phyloP scores from a whole-genome alignment of 2,888 invertebrate species.

The Troglohyphantes excavatus region DNA sequence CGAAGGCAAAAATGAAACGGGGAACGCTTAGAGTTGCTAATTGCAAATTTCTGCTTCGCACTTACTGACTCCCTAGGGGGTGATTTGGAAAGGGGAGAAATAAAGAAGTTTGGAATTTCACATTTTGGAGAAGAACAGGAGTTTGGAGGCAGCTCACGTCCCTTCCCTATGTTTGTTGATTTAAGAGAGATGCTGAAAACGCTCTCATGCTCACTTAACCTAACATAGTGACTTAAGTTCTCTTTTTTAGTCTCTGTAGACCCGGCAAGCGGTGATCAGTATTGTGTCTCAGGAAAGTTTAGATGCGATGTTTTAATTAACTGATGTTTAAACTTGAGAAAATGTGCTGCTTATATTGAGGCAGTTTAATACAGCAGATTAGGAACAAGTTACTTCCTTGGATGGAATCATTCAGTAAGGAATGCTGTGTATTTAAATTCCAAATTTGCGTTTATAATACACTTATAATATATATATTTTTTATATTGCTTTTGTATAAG shows the following conservation, averaged over 20 bases:
- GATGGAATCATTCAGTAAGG: background rate
- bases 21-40: constrained; percentile 77
- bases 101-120: constrained; percentile 73
- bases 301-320: constrained; percentile 74
- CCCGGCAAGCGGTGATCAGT: constrained; percentile 25
- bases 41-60: constrained; percentile 78
- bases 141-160: constrained; percentile 66
- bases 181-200: too few species aligned
- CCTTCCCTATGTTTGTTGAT: constrained; percentile 65
- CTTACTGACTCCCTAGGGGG: constrained; percentile 72
- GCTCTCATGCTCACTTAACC: constrained; percentile 68
- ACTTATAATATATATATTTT: too few species aligned
- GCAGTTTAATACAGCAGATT: constrained; percentile 53
- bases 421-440: too few species aligned
- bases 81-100: constrained; percentile 74
- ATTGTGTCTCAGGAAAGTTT: constrained; percentile 68
- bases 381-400: constrained; percentile 3
- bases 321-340: constrained; percentile 30
- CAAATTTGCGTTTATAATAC: too few species aligned
- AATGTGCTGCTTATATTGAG: constrained; percentile 45
- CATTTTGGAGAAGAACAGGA: constrained; percentile 60
- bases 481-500: too few species aligned
- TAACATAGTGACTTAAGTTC: constrained; percentile 65
- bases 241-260: constrained; percentile 69
- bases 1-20: constrained; percentile 67